Evolutionary conservation across 2,888 invertebrate species (phyloP).

Genomic region (Drosophila incognita): DNA sequence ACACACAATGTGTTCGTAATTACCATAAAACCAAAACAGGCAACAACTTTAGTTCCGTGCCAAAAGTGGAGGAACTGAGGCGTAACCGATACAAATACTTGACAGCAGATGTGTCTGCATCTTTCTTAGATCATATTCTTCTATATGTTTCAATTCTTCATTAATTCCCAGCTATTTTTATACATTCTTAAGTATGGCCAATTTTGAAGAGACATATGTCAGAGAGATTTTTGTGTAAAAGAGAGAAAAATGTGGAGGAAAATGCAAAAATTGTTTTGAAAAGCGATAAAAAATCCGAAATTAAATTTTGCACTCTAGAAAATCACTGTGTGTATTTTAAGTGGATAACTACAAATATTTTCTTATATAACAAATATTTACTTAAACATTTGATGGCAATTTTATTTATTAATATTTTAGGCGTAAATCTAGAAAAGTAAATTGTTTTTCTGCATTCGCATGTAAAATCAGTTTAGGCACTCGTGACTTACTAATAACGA

Average conservation of each 20-base stretch:
- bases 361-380: not conserved
- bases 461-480: not conserved
- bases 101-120: slow-evolving; percentile 18
- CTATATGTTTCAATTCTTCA: not conserved
- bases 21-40: slow-evolving; percentile 50
- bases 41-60: slow-evolving; percentile 57
- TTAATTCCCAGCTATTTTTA: not conserved
- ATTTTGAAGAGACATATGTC: not conserved
- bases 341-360: not conserved
- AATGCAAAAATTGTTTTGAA: too few species aligned
- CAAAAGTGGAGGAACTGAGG: slow-evolving; percentile 53
- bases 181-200: not conserved
- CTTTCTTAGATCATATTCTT: slow-evolving; percentile 13
- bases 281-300: not conserved
- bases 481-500: slow-evolving; percentile 20
- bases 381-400: too few species aligned
- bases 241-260: not conserved
- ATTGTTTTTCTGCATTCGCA: not conserved
- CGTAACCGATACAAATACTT: slow-evolving; percentile 26
- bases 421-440: not conserved
- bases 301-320: not conserved
- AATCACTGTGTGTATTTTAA: not conserved
- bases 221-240: too few species aligned
- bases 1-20: slow-evolving; percentile 24
- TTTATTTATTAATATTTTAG: not conserved